These are phyloP conservation scores for Nannospalax galili DNA, from an alignment of 2,113 vertebrate species.

Conservation along the genomic window DNA sequence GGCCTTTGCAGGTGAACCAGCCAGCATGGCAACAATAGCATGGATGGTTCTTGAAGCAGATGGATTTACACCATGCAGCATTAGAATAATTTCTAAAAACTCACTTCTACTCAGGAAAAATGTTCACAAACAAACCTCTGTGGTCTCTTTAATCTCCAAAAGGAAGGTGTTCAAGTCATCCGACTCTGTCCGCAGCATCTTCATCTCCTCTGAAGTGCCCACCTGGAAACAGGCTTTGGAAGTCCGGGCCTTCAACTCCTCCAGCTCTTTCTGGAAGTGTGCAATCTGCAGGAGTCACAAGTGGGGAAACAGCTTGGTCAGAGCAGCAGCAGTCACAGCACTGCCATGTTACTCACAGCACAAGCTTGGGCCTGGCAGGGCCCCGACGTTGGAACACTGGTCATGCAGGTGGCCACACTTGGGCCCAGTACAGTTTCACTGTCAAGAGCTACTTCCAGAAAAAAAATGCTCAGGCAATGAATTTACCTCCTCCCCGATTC, in stretches of 20 bases:
- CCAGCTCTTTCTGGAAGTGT: constrained; percentile 97
- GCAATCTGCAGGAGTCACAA: constrained; percentile 87
- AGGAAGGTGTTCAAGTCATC: constrained; percentile 92
- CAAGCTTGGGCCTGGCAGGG: not conserved
- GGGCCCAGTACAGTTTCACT: not conserved
- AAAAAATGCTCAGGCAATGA: not conserved
- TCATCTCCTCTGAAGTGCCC: constrained; percentile 93
- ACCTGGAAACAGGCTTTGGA: constrained; percentile 91
- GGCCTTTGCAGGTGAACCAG: not conserved
- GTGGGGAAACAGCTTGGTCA: not conserved
- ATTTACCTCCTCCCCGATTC: constrained; percentile 95
- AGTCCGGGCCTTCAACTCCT: constrained; percentile 92
- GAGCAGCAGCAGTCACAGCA: not conserved
- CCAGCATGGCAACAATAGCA: not conserved
- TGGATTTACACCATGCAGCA: fast-evolving
- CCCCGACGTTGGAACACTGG: no score
- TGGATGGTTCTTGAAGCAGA: not conserved
- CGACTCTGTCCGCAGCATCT: constrained; percentile 89
- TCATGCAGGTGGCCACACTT: not conserved
- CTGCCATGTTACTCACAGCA: fast-evolving
- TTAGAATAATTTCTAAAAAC: fast-evolving
- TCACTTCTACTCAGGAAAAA: not conserved
- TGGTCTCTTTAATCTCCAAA: constrained; percentile 96
- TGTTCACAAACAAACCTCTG: constrained; percentile 88
- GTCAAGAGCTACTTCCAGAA: not conserved